Evolutionary conservation across 2,888 invertebrate species (phyloP).

Genomic region (Eristalis pertinax): DNA sequence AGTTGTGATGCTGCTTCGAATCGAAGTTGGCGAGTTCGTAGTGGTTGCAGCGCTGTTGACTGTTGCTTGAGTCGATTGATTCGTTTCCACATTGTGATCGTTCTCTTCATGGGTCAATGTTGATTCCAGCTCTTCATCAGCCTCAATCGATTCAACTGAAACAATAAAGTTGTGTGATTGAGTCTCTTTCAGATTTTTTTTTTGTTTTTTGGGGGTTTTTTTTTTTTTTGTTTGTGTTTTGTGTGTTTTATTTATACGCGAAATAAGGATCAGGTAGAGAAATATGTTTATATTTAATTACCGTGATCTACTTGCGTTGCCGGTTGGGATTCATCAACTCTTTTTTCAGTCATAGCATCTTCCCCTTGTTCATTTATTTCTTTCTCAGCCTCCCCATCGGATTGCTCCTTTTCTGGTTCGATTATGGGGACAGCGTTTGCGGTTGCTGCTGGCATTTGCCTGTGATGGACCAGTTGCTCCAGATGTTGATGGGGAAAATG

Average conservation of each 20-base stretch:
- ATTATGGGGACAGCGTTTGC: background rate
- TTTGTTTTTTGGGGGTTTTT: slow-evolving; percentile 15
- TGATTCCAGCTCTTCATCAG: slow-evolving; percentile 12
- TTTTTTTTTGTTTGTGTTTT: slow-evolving; percentile 22
- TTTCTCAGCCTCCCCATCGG: background rate
- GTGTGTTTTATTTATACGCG: slow-evolving; percentile 47
- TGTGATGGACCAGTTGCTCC: too few relatives aligned
- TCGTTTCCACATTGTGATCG: background rate
- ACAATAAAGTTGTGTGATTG: slow-evolving; percentile 69
- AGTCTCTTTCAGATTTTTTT: slow-evolving; percentile 40
- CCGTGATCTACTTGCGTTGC: slow-evolving; percentile 54
- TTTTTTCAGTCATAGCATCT: slow-evolving; percentile 40
- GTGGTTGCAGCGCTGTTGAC: background rate
- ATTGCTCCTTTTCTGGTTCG: background rate
- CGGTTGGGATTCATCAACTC: slow-evolving; percentile 20
- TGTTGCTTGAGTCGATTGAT: slow-evolving; percentile 5
- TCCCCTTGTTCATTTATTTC: slow-evolving; percentile 11
- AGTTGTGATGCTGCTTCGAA: background rate
- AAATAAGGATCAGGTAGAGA: slow-evolving; percentile 60
- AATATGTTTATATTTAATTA: slow-evolving; percentile 62
- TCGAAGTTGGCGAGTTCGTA: background rate
- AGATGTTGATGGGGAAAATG: too few relatives aligned
- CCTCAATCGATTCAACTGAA: slow-evolving; percentile 68
- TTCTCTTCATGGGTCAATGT: slow-evolving; percentile 24
- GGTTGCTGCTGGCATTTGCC: background rate